These are phyloP conservation scores for Papilio helenus DNA, from an alignment of 1,140 invertebrate species.

Conservation along the genomic window DNA sequence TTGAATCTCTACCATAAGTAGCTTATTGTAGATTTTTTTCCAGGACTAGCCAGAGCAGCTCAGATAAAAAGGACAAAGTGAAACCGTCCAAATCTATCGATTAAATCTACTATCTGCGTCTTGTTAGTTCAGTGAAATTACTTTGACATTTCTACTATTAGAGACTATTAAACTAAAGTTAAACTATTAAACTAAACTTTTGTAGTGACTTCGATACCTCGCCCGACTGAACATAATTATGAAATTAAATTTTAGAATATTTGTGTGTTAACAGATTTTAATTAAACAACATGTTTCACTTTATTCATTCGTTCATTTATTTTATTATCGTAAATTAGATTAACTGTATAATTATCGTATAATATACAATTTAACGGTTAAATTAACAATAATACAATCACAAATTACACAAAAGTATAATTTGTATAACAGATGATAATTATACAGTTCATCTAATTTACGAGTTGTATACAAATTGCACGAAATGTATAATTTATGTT, in stretches of 20 bases:
- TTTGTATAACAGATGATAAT: background rate
- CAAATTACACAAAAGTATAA: too few relatives aligned
- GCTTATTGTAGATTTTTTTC: slow-evolving; percentile 27
- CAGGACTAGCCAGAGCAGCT: slow-evolving; percentile 71
- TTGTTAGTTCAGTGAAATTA: slow-evolving; percentile 38
- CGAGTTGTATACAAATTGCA: background rate
- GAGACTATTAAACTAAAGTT: slow-evolving; percentile 47
- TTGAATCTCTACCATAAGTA: too few relatives aligned
- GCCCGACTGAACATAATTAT: slow-evolving; percentile 41
- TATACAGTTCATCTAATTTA: background rate
- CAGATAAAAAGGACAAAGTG: slow-evolving; percentile 71
- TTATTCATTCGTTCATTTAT: background rate
- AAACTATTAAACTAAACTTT: slow-evolving; percentile 47
- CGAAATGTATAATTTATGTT: background rate
- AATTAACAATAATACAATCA: too few relatives aligned
- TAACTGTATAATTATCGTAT: background rate
- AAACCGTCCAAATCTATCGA: slow-evolving; percentile 79
- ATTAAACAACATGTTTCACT: background rate
- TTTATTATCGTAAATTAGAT: too few relatives aligned
- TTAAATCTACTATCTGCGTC: slow-evolving; percentile 44
- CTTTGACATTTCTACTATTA: slow-evolving; percentile 59
- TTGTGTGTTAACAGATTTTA: background rate
- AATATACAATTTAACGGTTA: too few relatives aligned
- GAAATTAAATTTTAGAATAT: background rate
- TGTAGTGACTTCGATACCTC: slow-evolving; percentile 38